These are phyloP conservation scores for Amphipyra berbera DNA, from an alignment of 2,888 invertebrate species.

Conservation along the genomic window DNA sequence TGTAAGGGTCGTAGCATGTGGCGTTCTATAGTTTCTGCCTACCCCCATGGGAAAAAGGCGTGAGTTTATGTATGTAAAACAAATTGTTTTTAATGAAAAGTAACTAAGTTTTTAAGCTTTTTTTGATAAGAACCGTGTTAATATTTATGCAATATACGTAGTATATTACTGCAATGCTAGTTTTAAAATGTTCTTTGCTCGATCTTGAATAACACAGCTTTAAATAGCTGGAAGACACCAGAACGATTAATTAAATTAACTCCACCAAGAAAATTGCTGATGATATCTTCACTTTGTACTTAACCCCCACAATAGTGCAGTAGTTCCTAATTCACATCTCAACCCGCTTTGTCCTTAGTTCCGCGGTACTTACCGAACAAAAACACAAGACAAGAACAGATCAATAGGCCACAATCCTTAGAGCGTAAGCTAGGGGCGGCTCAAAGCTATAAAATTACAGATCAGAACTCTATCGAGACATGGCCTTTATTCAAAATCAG, in stretches of 20 bases:
- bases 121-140: too few species aligned
- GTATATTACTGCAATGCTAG: too few species aligned
- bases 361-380: slow-evolving; percentile 70
- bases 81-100: too few species aligned
- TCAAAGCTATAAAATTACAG: slow-evolving; percentile 90
- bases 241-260: neutral
- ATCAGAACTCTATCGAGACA: slow-evolving; percentile 88
- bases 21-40: too few species aligned
- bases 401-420: slow-evolving; percentile 85
- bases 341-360: slow-evolving; percentile 63
- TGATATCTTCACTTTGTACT: slow-evolving; percentile 39
- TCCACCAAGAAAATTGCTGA: slow-evolving; percentile 26
- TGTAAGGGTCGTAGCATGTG: too few species aligned
- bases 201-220: neutral
- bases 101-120: too few species aligned
- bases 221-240: neutral
- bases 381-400: slow-evolving; percentile 75
- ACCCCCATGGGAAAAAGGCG: too few species aligned
- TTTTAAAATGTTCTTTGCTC: neutral
- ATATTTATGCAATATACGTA: too few species aligned
- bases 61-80: too few species aligned
- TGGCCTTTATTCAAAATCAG: slow-evolving; percentile 87
- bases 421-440: slow-evolving; percentile 77
- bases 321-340: slow-evolving; percentile 52
- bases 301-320: slow-evolving; percentile 43